Percentiles rank a stretch among this genome's conserved stretches.
Evolutionary conservation across 2,797 vertebrate species (phyloP).

Genomic region (Anabacerthia variegaticeps): DNA sequence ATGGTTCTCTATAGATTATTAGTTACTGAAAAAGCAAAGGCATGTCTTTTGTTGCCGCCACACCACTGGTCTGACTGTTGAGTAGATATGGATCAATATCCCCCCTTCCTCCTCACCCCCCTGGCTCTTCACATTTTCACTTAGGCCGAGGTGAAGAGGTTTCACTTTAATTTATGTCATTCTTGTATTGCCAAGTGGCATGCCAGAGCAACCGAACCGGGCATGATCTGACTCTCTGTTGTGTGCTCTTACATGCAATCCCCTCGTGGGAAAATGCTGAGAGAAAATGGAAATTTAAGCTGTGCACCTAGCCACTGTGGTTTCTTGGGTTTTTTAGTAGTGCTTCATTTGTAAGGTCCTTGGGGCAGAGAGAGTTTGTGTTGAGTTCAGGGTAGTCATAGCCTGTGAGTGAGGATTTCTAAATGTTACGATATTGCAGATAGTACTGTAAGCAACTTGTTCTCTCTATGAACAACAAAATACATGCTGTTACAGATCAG

Average conservation of each 20-base stretch:
- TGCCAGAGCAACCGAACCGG: constrained; percentile 41
- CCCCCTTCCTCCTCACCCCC: constrained; percentile 31
- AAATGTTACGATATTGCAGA: background rate
- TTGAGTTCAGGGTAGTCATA: background rate
- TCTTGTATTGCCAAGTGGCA: constrained; percentile 57
- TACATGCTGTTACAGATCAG: background rate
- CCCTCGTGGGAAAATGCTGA: constrained; percentile 65
- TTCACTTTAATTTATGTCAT: constrained; percentile 66
- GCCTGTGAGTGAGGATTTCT: background rate
- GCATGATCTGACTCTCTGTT: constrained; percentile 55
- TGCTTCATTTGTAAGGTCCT: constrained; percentile 1
- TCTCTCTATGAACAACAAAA: constrained; percentile 1
- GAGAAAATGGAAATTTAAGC: constrained; percentile 67
- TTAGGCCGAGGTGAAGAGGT: constrained; percentile 52
- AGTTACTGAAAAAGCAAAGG: constrained; percentile 53
- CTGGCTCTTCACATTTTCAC: constrained; percentile 54
- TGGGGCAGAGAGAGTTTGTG: constrained; percentile 35
- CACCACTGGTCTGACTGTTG: constrained; percentile 55
- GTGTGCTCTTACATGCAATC: constrained; percentile 48
- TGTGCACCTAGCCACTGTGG: constrained; percentile 36
- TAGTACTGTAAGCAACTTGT: background rate
- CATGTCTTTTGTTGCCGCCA: constrained; percentile 29
- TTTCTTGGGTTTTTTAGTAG: constrained; percentile 40
- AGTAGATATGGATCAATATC: constrained; percentile 57
- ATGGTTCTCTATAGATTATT: constrained; percentile 63